Conservation (phyloP, 2,888 invertebrate genomes). For the Hirtodrosophila histrioides region DNA sequence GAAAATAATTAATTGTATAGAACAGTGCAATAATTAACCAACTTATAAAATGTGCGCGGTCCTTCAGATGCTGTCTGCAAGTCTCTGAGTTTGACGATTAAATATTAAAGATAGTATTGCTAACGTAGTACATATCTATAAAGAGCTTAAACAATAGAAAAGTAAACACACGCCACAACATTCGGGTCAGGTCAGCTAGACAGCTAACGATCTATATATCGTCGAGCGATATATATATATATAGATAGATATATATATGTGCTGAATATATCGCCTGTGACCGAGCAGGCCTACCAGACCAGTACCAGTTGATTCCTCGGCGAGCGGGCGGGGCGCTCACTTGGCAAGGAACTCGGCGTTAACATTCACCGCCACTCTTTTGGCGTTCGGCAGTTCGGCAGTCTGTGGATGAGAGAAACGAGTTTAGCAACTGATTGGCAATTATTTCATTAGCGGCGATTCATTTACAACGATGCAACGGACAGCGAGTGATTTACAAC, state of each 20-base stretch:
- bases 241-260: conserved; percentile 9
- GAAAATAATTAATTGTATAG: too few species aligned
- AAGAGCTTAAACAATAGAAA: conserved; percentile 18
- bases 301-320: conserved; percentile 15
- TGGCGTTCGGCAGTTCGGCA: conserved; percentile 60
- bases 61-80: neutral
- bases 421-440: too few species aligned
- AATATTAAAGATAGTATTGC: conserved; percentile 2
- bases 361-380: conserved; percentile 54
- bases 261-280: conserved; percentile 19
- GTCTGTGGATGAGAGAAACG: conserved; percentile 23
- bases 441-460: neutral
- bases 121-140: conserved; percentile 6
- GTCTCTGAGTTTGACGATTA: conserved; percentile 2
- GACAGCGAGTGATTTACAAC: neutral
- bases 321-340: conserved; percentile 27
- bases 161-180: conserved; percentile 36
- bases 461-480: neutral
- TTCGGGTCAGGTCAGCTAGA: conserved; percentile 25
- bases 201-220: conserved; percentile 20
- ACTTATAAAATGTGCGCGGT: conserved; percentile 1
- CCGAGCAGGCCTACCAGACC: conserved; percentile 16
- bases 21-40: neutral
- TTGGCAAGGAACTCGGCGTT: conserved; percentile 53
- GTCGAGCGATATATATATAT: conserved; percentile 10